Base-by-base conservation (phyloP, 2,113 vertebrate genomes). In the Hemichromis elongatus region DNA sequence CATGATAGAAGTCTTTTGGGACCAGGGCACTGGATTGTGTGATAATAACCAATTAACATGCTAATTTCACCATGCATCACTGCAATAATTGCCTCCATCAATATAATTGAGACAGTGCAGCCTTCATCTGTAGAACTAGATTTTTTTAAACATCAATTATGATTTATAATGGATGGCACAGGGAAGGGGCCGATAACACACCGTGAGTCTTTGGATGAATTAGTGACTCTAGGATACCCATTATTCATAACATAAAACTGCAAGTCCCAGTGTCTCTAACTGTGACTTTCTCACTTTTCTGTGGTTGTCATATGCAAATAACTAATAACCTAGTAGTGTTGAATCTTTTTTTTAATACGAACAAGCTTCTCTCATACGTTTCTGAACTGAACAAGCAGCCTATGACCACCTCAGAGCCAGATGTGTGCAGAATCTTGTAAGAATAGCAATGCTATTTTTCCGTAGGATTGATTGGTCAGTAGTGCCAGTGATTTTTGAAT, bases 21-120 rank as follows among this genome's bases (percentile, higher is more conserved):
- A 90, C 35, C 47, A n/a, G 9, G 88, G 85, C 77, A 52, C 68
- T 70, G 82, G 77, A 90, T 81, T 90, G 83, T 77, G 84, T 80
- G 81, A 87, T 92, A 93, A 93, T 90, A 92, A 89, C 33, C 80
- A 53, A 93, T 94, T 93, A 93, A 87, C 83, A 83, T 90, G 91
- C 86, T 92, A 92, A 93, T 94, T 88, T 93, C 18, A 84, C 81
- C 61, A 86, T 88, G 92, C 68, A 88, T 92, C 90, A 87, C 16
- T 79, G 45, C 50, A 16, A 79, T 92, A 90, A 95, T 92, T 93
- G 86, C 88, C 84, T 85, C 80, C 89, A 92, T 94, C 86, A 89
- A 90, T 94, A 90, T 86, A 73, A 80, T 10, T 6, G 28, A 78
- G 61, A 37, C 37, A 14, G 42, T n/a, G 21, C 77, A 77, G 70